Evolutionary conservation across 92 coral and sea anemone genomes (phyloP).

Genomic region (Meandrina meandrites): DNA sequence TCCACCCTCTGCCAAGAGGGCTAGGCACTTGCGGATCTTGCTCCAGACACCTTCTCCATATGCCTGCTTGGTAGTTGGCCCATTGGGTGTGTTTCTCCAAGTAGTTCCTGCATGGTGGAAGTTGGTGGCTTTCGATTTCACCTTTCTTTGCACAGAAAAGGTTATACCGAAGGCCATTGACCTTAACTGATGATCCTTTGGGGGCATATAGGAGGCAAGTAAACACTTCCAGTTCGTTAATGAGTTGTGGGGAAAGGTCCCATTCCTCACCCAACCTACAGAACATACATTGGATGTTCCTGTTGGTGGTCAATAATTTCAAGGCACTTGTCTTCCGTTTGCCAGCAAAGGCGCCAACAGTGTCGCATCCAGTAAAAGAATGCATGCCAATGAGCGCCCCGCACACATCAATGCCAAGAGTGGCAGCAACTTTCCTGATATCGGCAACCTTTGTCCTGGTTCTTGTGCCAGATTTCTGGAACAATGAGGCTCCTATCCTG

Average conservation of each 20-base stretch:
- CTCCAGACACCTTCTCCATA: slow-evolving; percentile 51
- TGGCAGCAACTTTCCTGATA: no score
- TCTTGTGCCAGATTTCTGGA: no score
- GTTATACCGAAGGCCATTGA: slow-evolving; percentile 49
- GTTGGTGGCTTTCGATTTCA: slow-evolving; percentile 21
- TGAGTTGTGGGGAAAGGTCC: no score
- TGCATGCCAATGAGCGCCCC: slow-evolving; percentile 66
- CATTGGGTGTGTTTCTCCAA: slow-evolving; percentile 19
- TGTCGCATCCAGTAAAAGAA: slow-evolving; percentile 69
- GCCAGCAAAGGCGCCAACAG: slow-evolving; percentile 72
- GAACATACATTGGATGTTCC: no score
- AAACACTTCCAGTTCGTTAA: no score
- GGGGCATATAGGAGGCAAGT: no score
- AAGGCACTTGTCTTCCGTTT: slow-evolving; percentile 11
- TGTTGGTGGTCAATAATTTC: slow-evolving; percentile 33
- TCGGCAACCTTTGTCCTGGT: no score
- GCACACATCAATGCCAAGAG: no score
- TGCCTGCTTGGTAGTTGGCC: slow-evolving; percentile 56
- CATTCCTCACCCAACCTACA: slow-evolving; percentile 48
- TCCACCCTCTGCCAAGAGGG: no score
- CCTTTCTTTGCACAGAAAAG: slow-evolving; percentile 33
- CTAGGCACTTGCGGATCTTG: no score
- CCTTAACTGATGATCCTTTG: no score
- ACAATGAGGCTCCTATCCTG: no score
- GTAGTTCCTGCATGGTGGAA: slow-evolving; percentile 30